phyloP scores from a whole-genome alignment of 2,113 vertebrate genomes.

The Trogon melanurus region DNA sequence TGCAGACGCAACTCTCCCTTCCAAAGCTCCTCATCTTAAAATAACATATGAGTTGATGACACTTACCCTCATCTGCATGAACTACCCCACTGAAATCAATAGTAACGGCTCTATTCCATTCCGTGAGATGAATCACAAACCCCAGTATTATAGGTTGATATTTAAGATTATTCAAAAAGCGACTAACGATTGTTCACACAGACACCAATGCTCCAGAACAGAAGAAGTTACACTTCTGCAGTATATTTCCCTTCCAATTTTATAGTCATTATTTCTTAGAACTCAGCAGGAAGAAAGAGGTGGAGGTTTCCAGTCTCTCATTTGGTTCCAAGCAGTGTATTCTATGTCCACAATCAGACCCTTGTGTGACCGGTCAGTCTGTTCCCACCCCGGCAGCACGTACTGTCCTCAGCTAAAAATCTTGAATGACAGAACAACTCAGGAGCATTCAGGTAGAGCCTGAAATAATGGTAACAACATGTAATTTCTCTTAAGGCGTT shows the following conservation, averaged over 20 bases:
- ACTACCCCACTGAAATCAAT: neutral
- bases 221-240: neutral
- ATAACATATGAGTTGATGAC: neutral
- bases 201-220: neutral
- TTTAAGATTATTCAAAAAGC: neutral
- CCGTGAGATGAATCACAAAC: neutral
- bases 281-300: neutral
- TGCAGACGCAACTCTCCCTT: neutral
- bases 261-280: neutral
- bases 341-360: neutral
- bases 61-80: neutral
- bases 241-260: neutral
- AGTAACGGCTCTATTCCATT: neutral
- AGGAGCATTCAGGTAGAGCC: neutral
- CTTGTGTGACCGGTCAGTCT: fast-evolving
- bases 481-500: neutral
- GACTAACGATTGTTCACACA: neutral
- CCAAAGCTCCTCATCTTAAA: neutral
- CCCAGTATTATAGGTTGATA: neutral
- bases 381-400: neutral
- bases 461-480: neutral
- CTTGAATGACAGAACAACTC: neutral
- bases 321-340: neutral
- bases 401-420: neutral
- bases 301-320: neutral